Base-by-base conservation (phyloP, 1,140 invertebrate species). In the Microplitis mediator region DNA sequence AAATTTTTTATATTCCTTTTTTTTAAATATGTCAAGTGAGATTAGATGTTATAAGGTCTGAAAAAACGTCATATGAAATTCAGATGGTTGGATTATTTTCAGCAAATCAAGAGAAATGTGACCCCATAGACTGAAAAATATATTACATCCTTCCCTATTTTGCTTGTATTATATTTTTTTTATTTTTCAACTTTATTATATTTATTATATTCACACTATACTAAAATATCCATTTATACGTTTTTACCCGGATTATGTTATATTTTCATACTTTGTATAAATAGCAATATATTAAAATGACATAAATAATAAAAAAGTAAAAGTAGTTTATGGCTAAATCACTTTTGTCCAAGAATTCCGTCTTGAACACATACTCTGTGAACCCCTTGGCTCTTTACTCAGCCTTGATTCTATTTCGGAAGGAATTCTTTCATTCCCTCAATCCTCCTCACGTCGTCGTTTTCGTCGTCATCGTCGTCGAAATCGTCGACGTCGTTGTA, bases 61-160 rank as follows among this genome's bases (percentile, higher is more conserved):
- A 23, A 23, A 23, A 45, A 45, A 45, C 6, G 8, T 45, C 77
- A 82, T 83, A 81, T 83, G 77, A 83, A 82, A 82, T 82, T 83
- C 78, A 81, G 80, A 82, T 82, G 75, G 74, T 74, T 71, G 80
- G 77, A 81, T 82, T 83, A 80, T 83, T 82, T 81, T 78, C 4
- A 78, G 71, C 78, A 82, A 83, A 83, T 82, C 82, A 82, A 83
- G 82, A 82, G 76, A 81, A 83, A 82, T 81, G 81, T 77, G 74
- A 70, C 81, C 81, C 81, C 75, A 70, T 78, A 78, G 80, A 79
- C 72, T 69, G 64, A 69, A 75, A 74, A 73, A 71, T 70, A 72
- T 66, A 69, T 45, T 62, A 73, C 23, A 35, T 45, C 58, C 39
- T 45, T 11, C 39, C 39, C 39, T 45, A 45, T 11, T 45, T 45